These are phyloP conservation scores for Caretta caretta DNA, from an alignment of 2,113 vertebrate species.

Conservation along the genomic window DNA sequence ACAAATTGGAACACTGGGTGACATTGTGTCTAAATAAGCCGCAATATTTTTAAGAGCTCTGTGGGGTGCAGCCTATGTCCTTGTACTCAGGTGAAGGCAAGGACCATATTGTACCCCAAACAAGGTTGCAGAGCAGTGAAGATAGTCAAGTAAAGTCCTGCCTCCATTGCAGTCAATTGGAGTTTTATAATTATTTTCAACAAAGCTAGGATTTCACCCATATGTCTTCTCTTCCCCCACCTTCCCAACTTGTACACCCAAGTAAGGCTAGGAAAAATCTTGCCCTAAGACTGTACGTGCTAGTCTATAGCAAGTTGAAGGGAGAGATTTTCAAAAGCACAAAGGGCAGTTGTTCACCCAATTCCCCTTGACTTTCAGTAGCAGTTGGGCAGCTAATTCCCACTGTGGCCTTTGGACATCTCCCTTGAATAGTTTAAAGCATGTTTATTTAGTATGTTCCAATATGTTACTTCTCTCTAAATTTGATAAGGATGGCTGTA, in stretches of 20 bases:
- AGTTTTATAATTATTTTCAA: background rate
- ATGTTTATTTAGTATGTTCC: background rate
- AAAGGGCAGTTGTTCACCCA: too few species aligned
- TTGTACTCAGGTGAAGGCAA: background rate
- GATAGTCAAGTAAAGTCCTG: background rate
- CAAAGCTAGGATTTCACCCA: background rate
- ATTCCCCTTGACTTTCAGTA: background rate
- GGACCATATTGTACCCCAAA: rapidly evolving
- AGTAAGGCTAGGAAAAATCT: background rate
- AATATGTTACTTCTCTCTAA: background rate
- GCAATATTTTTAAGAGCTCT: background rate
- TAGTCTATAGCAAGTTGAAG: background rate
- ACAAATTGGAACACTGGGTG: background rate
- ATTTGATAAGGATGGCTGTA: background rate
- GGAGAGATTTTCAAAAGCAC: slow-evolving; percentile 9
- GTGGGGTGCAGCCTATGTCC: background rate
- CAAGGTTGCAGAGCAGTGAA: background rate
- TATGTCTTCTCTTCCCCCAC: background rate
- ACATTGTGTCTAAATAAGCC: background rate
- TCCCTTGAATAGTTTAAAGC: background rate
- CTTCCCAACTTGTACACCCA: background rate
- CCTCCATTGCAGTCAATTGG: background rate
- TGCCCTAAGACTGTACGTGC: background rate
- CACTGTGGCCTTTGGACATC: background rate
- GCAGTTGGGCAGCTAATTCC: background rate